These are phyloP conservation scores for Nezara viridula DNA, from an alignment of 2,888 invertebrate genomes.

Conservation along the genomic window DNA sequence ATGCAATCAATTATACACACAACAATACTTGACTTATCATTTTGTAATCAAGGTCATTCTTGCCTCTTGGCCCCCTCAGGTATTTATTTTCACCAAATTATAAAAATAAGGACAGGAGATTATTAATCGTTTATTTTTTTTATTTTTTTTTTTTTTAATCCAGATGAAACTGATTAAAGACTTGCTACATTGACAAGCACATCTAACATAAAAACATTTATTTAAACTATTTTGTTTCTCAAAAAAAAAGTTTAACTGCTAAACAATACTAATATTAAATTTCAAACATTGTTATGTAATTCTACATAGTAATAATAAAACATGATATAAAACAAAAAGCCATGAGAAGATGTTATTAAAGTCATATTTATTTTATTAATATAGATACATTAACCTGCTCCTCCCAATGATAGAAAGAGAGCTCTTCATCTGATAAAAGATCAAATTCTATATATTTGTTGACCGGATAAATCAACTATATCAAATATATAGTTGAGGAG, in stretches of 20 bases:
- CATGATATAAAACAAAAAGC: conserved; percentile 31
- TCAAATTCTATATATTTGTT: conserved; percentile 31
- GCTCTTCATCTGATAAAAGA: neutral
- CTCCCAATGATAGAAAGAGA: neutral
- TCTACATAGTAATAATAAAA: conserved; percentile 20
- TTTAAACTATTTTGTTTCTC: conserved; percentile 26
- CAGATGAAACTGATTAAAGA: neutral
- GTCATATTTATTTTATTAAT: conserved; percentile 46
- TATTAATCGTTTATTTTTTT: too few species aligned
- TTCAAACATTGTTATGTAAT: conserved; percentile 37
- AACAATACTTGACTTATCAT: neutral
- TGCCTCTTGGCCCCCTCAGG: conserved; percentile 9
- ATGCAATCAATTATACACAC: neutral
- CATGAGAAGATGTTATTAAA: conserved; percentile 3
- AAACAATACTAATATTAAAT: conserved; percentile 23
- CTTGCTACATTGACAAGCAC: neutral
- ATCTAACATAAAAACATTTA: conserved; percentile 41
- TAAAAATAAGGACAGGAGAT: too few species aligned
- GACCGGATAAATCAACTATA: neutral
- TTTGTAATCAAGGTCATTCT: neutral
- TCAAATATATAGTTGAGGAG: neutral
- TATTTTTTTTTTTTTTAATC: neutral
- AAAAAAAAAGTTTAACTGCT: conserved; percentile 11
- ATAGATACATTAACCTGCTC: conserved; percentile 35
- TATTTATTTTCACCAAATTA: neutral